A percentile compares a stretch with the other conserved stretches of the same genome.
These are phyloP conservation scores for Zaprionus taronus DNA, from an alignment of 1,140 invertebrate species.

Conservation along the genomic window DNA sequence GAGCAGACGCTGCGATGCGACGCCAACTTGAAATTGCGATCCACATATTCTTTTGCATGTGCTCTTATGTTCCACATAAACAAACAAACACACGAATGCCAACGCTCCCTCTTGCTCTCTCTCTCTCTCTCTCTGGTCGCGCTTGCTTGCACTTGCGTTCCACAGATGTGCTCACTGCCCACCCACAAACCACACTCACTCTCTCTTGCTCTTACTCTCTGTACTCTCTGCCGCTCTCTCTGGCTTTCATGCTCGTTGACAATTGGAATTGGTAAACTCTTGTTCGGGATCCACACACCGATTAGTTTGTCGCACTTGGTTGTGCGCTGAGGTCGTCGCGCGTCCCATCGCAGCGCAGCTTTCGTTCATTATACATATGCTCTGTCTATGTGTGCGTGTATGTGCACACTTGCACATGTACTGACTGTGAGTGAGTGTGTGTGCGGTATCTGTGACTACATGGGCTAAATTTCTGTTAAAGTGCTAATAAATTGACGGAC, in stretches of 20 bases:
- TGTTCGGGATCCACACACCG: constrained; percentile 24
- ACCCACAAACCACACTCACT: constrained; percentile 7
- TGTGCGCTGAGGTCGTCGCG: constrained; percentile 43
- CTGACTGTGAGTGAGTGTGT: constrained; percentile 1
- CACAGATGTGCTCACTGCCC: constrained; percentile 7
- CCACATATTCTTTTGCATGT: constrained; percentile 12
- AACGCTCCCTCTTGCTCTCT: background rate
- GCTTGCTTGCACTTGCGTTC: constrained; percentile 8
- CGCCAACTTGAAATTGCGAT: constrained; percentile 10
- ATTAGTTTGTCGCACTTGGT: constrained; percentile 54
- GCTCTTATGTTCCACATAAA: constrained; percentile 20
- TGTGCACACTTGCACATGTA: background rate
- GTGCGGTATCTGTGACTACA: constrained; percentile 51
- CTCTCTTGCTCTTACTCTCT: background rate
- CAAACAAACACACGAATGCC: background rate
- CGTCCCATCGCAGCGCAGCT: constrained; percentile 1
- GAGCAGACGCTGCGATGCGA: constrained; percentile 2
- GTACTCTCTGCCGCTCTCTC: background rate
- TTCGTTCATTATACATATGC: constrained; percentile 19
- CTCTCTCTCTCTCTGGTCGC: constrained; percentile 11
- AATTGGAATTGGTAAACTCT: constrained; percentile 42
- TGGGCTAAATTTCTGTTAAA: constrained; percentile 72
- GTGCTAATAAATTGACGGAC: constrained; percentile 78
- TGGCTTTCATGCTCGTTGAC: constrained; percentile 13
- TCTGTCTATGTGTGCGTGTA: constrained; percentile 4